Evolutionary conservation across 2,797 vertebrate genomes (phyloP).

Genomic region (Xyrichtys novacula): DNA sequence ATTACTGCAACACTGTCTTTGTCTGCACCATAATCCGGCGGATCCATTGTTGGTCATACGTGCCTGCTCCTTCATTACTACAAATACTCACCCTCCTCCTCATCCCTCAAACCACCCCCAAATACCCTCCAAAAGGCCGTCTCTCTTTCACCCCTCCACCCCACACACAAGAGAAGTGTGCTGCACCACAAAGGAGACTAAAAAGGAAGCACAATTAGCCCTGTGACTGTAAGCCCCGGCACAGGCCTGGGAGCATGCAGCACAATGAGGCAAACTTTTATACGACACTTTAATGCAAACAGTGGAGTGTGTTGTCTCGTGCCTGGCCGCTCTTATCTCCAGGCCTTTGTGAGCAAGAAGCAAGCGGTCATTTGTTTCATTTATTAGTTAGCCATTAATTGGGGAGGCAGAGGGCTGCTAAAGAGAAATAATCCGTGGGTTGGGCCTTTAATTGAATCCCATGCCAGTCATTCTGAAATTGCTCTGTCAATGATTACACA

Average conservation of each 20-base stretch:
- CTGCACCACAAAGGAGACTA: conserved; percentile 74
- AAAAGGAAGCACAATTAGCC: conserved; percentile 76
- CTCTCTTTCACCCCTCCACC: conserved; percentile 45
- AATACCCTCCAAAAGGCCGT: conserved; percentile 48
- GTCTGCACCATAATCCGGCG: conserved; percentile 80
- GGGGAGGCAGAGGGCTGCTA: conserved; percentile 30
- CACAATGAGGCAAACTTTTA: conserved; percentile 81
- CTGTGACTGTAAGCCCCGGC: conserved; percentile 65
- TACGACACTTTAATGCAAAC: conserved; percentile 79
- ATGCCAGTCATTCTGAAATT: conserved; percentile 61
- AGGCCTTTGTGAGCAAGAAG: conserved; percentile 60
- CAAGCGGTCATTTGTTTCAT: conserved; percentile 66
- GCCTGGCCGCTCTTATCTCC: conserved; percentile 39
- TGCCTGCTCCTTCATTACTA: conserved; percentile 79
- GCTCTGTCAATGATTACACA: conserved; percentile 82
- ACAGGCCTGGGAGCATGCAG: conserved; percentile 64
- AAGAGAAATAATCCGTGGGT: conserved; percentile 70
- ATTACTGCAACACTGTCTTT: conserved; percentile 84
- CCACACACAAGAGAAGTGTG: conserved; percentile 80
- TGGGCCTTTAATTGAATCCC: conserved; percentile 73
- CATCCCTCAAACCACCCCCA: conserved; percentile 30
- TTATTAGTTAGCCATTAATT: conserved; percentile 77
- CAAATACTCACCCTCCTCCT: conserved; percentile 57
- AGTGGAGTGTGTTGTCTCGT: conserved; percentile 66
- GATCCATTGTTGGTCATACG: conserved; percentile 82